Evolutionary conservation across 2,888 invertebrate genomes (phyloP), one percentile per base, ranked within the genome.

Genomic region (Pemphredon lugubris): DNA sequence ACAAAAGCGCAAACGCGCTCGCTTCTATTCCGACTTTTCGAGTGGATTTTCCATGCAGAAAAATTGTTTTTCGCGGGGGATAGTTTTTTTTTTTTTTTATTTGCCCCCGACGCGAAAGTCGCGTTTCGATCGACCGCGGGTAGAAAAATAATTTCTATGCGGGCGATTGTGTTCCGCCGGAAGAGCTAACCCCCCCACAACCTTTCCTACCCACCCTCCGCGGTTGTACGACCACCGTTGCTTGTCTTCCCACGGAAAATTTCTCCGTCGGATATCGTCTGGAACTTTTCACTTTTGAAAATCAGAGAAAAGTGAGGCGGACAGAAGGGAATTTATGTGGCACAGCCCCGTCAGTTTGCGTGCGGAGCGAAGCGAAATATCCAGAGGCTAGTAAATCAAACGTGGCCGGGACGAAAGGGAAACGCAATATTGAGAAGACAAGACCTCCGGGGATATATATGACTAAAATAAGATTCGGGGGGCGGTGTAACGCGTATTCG

Each of bases 311-410:
- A 37, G 39, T 13, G 13, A 30, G 32, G 7, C 26, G 44, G 37
- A 66, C 47, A 59, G 53, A 39, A 32, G 20, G 44, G 13, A 55
- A 70, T 69, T 60, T 60, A 55, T 45, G 69, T 30, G 45, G 26
- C 9, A 11, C 9, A 47, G 32, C 3, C 4, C 26, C 23, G 54
- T 23, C 37, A 45, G 59, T 48, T 68, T 44, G 58, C 44, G 54
- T 37, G 48, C 34, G n/a, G 32, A 37, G 47, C 51, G 40, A 21
- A 32, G 42, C 51, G 37, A 47, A 16, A 16, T 30, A 30, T 44
- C 39, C 39, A 9, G 44, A 23, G 30, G n/a, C 20, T 42, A 23
- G 6, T 60, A 40, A 51, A 70, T 60, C 59, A 60, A 55, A 45
- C n/a, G 59, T 18, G 50, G 14, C 42, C 0, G 7, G 0, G 42